phyloP scores from a whole-genome alignment of 2,797 vertebrate species.

The Iguana delicatissima region DNA sequence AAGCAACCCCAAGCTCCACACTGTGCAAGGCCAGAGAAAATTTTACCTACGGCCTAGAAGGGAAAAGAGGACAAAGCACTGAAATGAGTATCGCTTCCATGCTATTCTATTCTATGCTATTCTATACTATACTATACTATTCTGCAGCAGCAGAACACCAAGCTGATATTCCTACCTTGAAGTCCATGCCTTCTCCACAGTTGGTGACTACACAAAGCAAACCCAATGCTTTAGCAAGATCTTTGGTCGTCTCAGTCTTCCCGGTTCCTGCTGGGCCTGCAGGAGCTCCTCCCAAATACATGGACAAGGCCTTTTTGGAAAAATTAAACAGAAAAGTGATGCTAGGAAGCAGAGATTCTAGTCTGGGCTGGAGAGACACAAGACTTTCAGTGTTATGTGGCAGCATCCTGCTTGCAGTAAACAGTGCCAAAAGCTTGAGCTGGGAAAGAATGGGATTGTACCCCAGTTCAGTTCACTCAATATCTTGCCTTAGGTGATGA shows the following conservation, averaged over 20 bases:
- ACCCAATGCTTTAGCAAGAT: conserved; percentile 96
- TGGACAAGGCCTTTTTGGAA: conserved; percentile 91
- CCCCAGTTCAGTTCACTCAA: too few relatives aligned
- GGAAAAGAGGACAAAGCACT: background rate
- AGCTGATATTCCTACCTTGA: conserved; percentile 84
- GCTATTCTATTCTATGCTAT: background rate
- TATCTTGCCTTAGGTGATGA: too few relatives aligned
- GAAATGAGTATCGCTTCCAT: background rate
- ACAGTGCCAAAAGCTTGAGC: background rate
- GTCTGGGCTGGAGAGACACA: too few relatives aligned
- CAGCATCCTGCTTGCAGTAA: too few relatives aligned
- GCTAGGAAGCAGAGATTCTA: too few relatives aligned
- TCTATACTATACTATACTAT: too few relatives aligned
- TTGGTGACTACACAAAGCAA: conserved; percentile 97
- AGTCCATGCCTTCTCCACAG: conserved; percentile 99
- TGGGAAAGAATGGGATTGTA: background rate
- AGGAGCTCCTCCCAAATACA: conserved; percentile 95
- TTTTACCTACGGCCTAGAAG: conserved; percentile 93
- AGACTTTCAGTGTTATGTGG: too few relatives aligned
- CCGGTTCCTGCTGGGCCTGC: conserved; percentile 97
- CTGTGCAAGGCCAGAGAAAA: conserved; percentile 95
- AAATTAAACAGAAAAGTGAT: conserved; percentile 33
- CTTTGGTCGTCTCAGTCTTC: conserved; percentile 98
- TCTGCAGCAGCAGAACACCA: background rate
- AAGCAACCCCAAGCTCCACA: conserved; percentile 99